Base-by-base conservation (phyloP, 2,888 invertebrate species). In the Seira sanloemensis region DNA sequence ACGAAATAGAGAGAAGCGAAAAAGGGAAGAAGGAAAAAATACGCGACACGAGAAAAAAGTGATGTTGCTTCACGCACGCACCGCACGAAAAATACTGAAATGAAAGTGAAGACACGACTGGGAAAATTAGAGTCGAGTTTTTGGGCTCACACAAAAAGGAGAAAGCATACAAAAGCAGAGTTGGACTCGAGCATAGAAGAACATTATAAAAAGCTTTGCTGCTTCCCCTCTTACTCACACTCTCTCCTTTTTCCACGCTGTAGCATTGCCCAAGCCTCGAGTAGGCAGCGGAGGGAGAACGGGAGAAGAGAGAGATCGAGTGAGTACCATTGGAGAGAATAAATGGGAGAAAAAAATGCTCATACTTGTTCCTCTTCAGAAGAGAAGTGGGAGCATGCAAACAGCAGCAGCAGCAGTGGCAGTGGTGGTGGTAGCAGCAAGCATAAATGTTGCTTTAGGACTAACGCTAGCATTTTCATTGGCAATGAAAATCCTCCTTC, bases 21-120 rank as follows among this genome's bases (percentile, higher is more conserved):
- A 74, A 84, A 76, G 85, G 84, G 78, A 80, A 86, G 79, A 86
- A n/a, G n/a, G n/a, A n/a, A n/a, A 83, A 85, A 37, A 37, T 37
- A 37, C 37, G 37, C 79, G 79, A 75, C 76, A 85, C 69, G 85
- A 74, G 73, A 62, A 67, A 74, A 26, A 25, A 19, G 21, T 2
- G 25, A n/a, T 9, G n/a, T 25, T 58, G 72, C 76, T 67, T 26
- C 80, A 81, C 80, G 78, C 77, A 85, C 85, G 73, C 77, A 85
- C 84, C 9, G 18, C 80, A 65, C 77, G 66, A 73, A 67, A 78
- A 78, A 83, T 78, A 83, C 83, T 78, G 71, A 83, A 83, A 83
- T 83, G 83, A 83, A 83, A 83, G 83, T 66, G 76, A 27, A 23
- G 27, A 58, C 19, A n/a, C 68, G 76, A 78, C 76, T 67, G 71